Percentiles rank a stretch among this genome's conserved stretches.
phyloP scores from a whole-genome alignment of 2,113 vertebrate species.

The Tylochromis polylepis region DNA sequence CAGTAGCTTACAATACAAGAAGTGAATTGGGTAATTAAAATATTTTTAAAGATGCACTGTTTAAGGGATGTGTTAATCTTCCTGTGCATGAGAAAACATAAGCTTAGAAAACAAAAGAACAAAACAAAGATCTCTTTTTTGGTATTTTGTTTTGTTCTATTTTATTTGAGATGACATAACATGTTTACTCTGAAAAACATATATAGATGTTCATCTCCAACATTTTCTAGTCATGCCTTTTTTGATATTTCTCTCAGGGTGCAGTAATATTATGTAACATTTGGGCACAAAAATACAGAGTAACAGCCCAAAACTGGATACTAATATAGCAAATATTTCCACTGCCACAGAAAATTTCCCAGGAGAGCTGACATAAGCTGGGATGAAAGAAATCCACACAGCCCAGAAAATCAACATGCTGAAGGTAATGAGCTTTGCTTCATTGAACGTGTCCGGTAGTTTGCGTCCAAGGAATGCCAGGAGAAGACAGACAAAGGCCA shows the following conservation, averaged over 20 bases:
- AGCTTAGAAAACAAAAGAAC: neutral
- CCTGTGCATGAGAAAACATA: neutral
- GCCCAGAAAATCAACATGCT: constrained; percentile 77
- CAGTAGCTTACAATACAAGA: neutral
- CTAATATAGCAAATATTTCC: constrained; percentile 75
- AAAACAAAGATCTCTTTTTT: neutral
- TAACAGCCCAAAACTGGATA: constrained; percentile 72
- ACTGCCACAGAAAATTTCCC: constrained; percentile 75
- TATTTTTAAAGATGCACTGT: neutral
- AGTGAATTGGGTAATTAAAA: neutral
- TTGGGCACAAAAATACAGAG: constrained; percentile 75
- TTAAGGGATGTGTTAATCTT: neutral
- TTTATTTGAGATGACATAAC: neutral
- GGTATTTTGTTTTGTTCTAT: neutral
- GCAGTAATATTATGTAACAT: constrained; percentile 72
- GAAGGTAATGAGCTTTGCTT: constrained; percentile 68
- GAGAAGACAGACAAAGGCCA: constrained; percentile 69
- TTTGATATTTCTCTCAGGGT: constrained; percentile 70
- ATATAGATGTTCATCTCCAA: neutral
- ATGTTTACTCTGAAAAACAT: neutral
- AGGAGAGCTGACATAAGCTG: constrained; percentile 71
- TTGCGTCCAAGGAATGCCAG: constrained; percentile 72
- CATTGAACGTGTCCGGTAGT: constrained; percentile 69
- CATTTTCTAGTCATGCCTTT: constrained; percentile 61
- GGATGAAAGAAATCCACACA: constrained; percentile 76